Evolutionary conservation across 2,888 invertebrate species (phyloP).

Genomic region (Drosophila helvetica): DNA sequence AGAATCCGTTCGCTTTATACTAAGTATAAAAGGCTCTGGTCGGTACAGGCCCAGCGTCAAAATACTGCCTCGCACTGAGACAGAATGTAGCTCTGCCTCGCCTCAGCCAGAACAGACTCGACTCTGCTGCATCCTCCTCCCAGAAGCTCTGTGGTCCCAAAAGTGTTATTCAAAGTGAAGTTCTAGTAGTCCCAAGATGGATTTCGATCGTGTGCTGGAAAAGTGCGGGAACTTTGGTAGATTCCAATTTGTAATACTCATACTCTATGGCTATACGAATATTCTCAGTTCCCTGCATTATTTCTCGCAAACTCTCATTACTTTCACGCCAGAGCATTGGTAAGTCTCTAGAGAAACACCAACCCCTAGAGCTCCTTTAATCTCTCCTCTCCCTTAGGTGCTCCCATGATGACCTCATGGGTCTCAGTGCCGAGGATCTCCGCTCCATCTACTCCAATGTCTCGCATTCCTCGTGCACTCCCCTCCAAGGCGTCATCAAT

Average conservation of each 20-base stretch:
- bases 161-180: slow-evolving; percentile 20
- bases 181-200: slow-evolving; percentile 59
- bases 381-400: slow-evolving; percentile 25
- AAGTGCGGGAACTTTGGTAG: slow-evolving; percentile 85
- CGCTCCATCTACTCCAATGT: slow-evolving; percentile 64
- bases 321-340: slow-evolving; percentile 84
- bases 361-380: not conserved
- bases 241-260: slow-evolving; percentile 84
- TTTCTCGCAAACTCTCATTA: slow-evolving; percentile 86
- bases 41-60: slow-evolving; percentile 37
- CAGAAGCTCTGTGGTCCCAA: not conserved
- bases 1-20: slow-evolving; percentile 39
- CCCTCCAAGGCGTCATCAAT: slow-evolving; percentile 55
- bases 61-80: slow-evolving; percentile 32
- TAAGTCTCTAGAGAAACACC: slow-evolving; percentile 46
- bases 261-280: slow-evolving; percentile 85
- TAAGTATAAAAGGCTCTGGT: slow-evolving; percentile 60
- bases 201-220: slow-evolving; percentile 85
- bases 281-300: slow-evolving; percentile 85
- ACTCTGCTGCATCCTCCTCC: not conserved
- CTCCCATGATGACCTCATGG: slow-evolving; percentile 36
- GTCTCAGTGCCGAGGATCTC: slow-evolving; percentile 63
- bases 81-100: slow-evolving; percentile 53
- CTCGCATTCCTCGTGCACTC: slow-evolving; percentile 73
- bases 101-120: slow-evolving; percentile 9